Base-by-base conservation (phyloP, 2,888 invertebrate species). In the Unio pictorum region DNA sequence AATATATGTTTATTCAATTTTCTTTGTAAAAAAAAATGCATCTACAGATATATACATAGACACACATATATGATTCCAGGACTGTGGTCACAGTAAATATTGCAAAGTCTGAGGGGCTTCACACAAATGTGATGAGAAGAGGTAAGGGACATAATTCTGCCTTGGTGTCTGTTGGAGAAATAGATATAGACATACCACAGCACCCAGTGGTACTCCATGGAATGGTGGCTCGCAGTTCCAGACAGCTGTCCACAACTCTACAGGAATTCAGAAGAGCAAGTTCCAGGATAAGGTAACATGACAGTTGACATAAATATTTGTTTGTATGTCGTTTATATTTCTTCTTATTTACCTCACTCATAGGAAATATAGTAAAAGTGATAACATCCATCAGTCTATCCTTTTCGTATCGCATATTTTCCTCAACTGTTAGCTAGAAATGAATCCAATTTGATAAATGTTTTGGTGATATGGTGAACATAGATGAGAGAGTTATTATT, bases 161-260 rank as follows among this genome's bases (percentile, higher is more conserved):
- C 0, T 90, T 97, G 70, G 91, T 96, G 15, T 95, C 95, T 15
- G 93, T 98, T 68, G 98, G 98, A 1, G 94, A 95, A 20, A 94
- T 98, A 1, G 94, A 95, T 76, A 94, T 98, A 68, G 98, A 98
- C 90, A 96, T 99, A 87, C 99, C 99, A 5, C 98, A 99, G 91
- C 98, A 99, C 91, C 99, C 99, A 0, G 97, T 98, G 0, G 97
- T 96, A 11, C 91, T 99, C 81, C 99, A 99, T 91, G 98, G 98
- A 66, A 98, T 99, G 95, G 97, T 99, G 93, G 87, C 89, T 0
- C 93, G 98, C 81, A 96, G 97, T 76, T 96, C 96, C 74, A 94
- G 96, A 79, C 96, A 98, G 87, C 92, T 98, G 61, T 97, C 97
- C 11, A 95, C 95, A 20, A 98, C 98, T 0, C 91, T 98, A 67